These are phyloP conservation scores for Lomographa bimaculata DNA, from an alignment of 2,888 invertebrate genomes.

Conservation along the genomic window DNA sequence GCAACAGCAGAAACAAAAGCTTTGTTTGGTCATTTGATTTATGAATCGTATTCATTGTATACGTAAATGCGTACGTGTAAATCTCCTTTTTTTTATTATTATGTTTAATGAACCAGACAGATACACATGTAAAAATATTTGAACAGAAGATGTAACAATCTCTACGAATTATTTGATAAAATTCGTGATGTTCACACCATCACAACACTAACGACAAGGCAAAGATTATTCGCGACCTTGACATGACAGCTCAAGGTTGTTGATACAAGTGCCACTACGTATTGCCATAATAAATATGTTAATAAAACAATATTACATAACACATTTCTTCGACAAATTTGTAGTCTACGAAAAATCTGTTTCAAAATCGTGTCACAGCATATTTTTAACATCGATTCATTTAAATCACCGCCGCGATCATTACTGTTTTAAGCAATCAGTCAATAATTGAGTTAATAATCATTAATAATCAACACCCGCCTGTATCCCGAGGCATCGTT, in stretches of 20 bases:
- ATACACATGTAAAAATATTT: no score
- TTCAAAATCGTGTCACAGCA: conserved; percentile 19
- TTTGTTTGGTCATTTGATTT: no score
- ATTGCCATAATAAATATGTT: conserved; percentile 39
- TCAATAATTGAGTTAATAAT: conserved; percentile 11
- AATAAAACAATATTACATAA: conserved; percentile 37
- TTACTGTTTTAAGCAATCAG: conserved; percentile 15
- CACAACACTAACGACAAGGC: conserved; percentile 34
- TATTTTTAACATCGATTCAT: conserved; percentile 16
- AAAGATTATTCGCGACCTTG: conserved; percentile 54
- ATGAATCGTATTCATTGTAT: no score
- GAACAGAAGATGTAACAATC: conserved; percentile 21
- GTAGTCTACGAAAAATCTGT: conserved; percentile 23
- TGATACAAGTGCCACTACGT: conserved; percentile 36
- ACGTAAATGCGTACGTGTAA: no score
- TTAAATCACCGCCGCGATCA: conserved; percentile 5
- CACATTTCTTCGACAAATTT: conserved; percentile 29
- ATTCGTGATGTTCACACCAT: conserved; percentile 31
- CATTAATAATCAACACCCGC: conserved; percentile 4
- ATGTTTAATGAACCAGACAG: no score
- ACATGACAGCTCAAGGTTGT: conserved; percentile 56
- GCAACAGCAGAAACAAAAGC: no score
- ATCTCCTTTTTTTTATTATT: no score
- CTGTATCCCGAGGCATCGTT: conserved; percentile 11
- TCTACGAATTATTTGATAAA: conserved; percentile 29